Evolutionary conservation across 2,888 invertebrate species (phyloP).

Genomic region (Lathronympha strigana): DNA sequence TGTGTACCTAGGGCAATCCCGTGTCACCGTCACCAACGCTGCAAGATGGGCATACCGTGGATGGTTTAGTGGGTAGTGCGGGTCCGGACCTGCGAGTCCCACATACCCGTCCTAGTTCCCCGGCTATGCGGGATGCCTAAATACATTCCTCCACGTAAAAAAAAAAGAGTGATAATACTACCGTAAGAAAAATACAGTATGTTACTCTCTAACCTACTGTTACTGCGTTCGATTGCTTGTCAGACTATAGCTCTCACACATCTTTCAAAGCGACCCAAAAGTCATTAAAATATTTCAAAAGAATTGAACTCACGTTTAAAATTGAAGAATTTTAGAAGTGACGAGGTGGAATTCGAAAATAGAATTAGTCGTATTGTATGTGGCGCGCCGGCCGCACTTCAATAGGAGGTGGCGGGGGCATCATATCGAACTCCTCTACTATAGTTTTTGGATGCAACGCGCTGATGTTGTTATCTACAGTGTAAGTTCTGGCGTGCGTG

Average conservation of each 20-base stretch:
- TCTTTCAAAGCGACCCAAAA: neutral
- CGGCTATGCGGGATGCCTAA: no score
- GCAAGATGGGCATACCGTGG: no score
- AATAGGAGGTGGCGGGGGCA: conserved; percentile 61
- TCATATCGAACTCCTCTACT: conserved; percentile 81
- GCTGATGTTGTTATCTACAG: conserved; percentile 79
- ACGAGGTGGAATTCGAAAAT: conserved; percentile 33
- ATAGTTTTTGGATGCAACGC: conserved; percentile 85
- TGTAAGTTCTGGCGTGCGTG: conserved; percentile 82
- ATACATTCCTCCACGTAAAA: no score
- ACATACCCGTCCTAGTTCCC: no score
- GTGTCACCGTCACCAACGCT: no score
- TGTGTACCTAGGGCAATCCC: no score
- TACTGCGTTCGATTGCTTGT: no score
- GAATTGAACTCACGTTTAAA: conserved; percentile 3
- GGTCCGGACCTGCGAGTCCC: no score
- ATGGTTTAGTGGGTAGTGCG: no score
- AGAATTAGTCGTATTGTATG: conserved; percentile 52
- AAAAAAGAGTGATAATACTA: no score
- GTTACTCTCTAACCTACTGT: no score
- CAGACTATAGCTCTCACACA: neutral
- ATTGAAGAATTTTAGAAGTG: neutral
- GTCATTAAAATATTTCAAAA: conserved; percentile 16
- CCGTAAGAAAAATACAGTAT: no score
- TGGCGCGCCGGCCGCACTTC: conserved; percentile 54